Percentiles rank a stretch among this genome's conserved stretches.
These are phyloP conservation scores for Conger conger DNA, from an alignment of 2,113 vertebrate genomes.

Conservation along the genomic window DNA sequence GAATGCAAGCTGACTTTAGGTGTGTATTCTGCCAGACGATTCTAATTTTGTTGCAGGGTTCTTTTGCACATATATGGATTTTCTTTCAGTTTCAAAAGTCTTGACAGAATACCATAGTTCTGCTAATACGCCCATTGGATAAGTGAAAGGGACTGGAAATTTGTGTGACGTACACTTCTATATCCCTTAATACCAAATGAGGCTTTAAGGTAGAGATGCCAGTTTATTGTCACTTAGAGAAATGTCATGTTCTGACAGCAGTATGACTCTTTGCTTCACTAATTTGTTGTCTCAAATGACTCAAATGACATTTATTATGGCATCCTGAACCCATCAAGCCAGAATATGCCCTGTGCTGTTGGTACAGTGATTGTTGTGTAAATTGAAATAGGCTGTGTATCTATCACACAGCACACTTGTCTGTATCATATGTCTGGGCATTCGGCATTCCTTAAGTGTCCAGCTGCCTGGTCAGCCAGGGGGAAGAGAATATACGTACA, in stretches of 20 bases:
- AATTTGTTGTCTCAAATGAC: background rate
- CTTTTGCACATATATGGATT: background rate
- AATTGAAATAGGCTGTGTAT: background rate
- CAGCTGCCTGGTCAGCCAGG: background rate
- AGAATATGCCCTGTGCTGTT: background rate
- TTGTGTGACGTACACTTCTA: background rate
- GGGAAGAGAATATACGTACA: too few relatives aligned
- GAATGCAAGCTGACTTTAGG: background rate
- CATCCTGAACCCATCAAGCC: background rate
- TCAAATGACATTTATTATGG: background rate
- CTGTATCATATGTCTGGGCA: background rate
- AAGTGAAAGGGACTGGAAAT: background rate
- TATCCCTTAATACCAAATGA: background rate
- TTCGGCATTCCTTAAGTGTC: background rate
- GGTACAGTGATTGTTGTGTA: constrained; percentile 6
- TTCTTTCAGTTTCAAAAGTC: background rate
- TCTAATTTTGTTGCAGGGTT: constrained; percentile 1
- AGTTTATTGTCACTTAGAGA: background rate
- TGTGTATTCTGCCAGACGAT: background rate
- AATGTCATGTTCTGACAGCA: background rate
- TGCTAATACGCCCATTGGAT: background rate
- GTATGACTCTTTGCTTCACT: background rate
- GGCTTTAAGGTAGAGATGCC: background rate
- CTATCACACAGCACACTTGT: background rate
- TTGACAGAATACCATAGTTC: background rate